Base-by-base conservation (phyloP, 2,797 vertebrate species). In the Sebastes trivittatus region DNA sequence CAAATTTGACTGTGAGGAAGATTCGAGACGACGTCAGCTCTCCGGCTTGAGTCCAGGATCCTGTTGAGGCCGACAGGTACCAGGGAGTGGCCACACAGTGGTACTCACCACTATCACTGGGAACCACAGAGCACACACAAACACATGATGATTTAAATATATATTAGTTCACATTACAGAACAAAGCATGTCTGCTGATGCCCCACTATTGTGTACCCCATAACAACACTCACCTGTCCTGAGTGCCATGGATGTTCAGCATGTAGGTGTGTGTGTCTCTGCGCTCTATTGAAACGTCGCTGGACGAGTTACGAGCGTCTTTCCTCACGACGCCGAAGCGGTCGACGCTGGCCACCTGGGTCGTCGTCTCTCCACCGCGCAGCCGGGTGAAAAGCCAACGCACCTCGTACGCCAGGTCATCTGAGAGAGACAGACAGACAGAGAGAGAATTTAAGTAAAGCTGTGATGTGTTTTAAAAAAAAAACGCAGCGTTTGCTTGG, bases 1-100 rank as follows among this genome's bases (percentile, higher is more conserved):
- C 97, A 89, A 99, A 97, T 81, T 95, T 97, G 83, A 99, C 97
- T 0, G 95, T 96, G 0, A 99, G 89, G 75, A 97, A 97, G 87
- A 98, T 55, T 60, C 94, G 91, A 5, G 94, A 84, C 22, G 98
- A 97, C 62, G 82, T 95, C 89, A 98, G 85, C 80, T 97, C 95
- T 0, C 84, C 92, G 23, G 96, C 96, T 77, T 93, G 93, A 67
- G 96, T 98, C 98, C 98, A 99, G 58, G 92, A 83, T 0, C 96
- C 97, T 0, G 95, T 96, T 1, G 96, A 92, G 9, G 93, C 75
- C 0, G 97, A 97, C n/a, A 94, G 94, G 79, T 97, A 96, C 97
- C 98, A 99, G 0, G 98, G 98, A 0, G 96, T 98, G 82, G 96
- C 97, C 0, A 89, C 14, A 9, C 98, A 99, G 83, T 96, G 96